Base-by-base conservation (phyloP, 1,140 invertebrate genomes). In the Carposina sasakii region DNA sequence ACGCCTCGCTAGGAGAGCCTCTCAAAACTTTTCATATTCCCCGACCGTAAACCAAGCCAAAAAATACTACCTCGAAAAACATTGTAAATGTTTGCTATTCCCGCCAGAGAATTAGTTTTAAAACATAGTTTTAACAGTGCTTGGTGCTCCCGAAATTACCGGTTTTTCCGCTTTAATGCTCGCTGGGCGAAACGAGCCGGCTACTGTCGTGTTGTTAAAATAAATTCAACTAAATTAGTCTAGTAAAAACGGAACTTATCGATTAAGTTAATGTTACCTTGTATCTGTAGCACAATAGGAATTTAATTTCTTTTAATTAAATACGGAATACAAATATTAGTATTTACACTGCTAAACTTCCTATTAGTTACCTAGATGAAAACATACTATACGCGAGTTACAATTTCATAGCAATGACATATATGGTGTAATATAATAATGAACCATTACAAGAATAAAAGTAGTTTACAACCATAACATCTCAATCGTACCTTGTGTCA, bases 11-110 rank as follows among this genome's bases (percentile, higher is more conserved):
- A 53, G 66, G 73, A 76, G 71, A 78, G 76, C 71, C 74, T 71
- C 76, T 79, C 77, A 69, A 78, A 84, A 84, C 73, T 84, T 84
- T 84, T 84, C 81, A 84, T 84, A 84, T 84, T 84, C 71, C 68
- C 62, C 67, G 67, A 65, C 69, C 69, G 67, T 81, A 84, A 81
- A 81, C 73, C 68, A 57, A 64, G 64, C 76, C 77, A 75, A 81
- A 84, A 83, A 81, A 84, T 81, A 84, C 77, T 76, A 84, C 65
- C 77, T 61, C 71, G 73, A 77, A 84, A 79, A 81, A 84, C 81
- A 84, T 81, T 84, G 81, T 84, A 84, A 81, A 83, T 73, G 67
- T 63, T 77, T 49, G 60, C 66, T 60, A 52, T 70, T 60, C 67
- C 62, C 58, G 56, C 30, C 49, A 53, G 52, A 55, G 66, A 81